Conservation (phyloP, 2,113 vertebrate genomes). For the Sigmodon hispidus region DNA sequence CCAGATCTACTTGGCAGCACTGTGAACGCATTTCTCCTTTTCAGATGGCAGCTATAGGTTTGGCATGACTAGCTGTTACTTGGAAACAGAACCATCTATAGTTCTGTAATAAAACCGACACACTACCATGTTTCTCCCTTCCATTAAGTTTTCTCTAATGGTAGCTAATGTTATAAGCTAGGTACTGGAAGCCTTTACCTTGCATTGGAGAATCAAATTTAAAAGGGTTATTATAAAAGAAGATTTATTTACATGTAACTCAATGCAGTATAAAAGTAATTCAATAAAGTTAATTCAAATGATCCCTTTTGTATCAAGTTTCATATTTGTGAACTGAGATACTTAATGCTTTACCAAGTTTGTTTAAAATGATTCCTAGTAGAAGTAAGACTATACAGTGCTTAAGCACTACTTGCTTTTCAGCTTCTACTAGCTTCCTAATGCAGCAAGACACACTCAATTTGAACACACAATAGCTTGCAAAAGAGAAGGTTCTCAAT, state of each 20-base stretch:
- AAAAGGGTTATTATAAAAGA: slow-evolving; percentile 14
- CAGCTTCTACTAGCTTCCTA: not conserved
- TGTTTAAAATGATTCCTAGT: slow-evolving; percentile 3
- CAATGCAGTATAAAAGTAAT: slow-evolving; percentile 23
- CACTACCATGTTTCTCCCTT: not conserved
- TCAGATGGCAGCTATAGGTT: not conserved
- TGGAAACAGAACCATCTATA: not conserved
- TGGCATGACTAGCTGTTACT: not conserved
- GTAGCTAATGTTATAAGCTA: slow-evolving; percentile 20
- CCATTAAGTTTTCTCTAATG: not conserved
- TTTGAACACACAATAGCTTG: not conserved
- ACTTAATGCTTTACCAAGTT: slow-evolving; percentile 37
- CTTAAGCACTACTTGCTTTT: not conserved
- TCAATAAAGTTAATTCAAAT: slow-evolving; percentile 43
- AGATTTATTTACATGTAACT: slow-evolving; percentile 43
- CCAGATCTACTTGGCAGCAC: not conserved
- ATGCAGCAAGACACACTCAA: not conserved
- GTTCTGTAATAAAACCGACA: not conserved
- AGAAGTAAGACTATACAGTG: not conserved
- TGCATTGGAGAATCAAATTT: slow-evolving; percentile 44
- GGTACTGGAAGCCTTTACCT: not conserved
- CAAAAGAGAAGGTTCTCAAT: not conserved
- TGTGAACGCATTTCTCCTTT: not conserved
- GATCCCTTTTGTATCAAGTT: slow-evolving; percentile 10
- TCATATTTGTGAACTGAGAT: slow-evolving; percentile 35